Percentiles rank a stretch among this genome's conserved stretches.
Evolutionary conservation across 2,888 invertebrate species (phyloP).

Genomic region (Caradrina kadenii): DNA sequence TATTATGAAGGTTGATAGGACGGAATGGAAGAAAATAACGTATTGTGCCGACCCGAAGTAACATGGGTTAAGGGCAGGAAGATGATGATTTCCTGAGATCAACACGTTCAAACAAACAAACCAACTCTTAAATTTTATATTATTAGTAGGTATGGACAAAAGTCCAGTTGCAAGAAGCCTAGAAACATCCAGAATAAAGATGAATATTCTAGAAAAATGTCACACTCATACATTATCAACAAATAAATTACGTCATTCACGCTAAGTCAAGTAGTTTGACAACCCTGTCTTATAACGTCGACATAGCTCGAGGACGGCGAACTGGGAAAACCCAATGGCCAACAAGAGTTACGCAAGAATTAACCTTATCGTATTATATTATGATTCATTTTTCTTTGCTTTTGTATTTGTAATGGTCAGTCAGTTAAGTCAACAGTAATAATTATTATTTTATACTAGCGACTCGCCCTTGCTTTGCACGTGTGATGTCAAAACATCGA

Average conservation of each 20-base stretch:
- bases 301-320: slow-evolving; percentile 17
- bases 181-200: background rate
- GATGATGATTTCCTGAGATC: too few species aligned
- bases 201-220: slow-evolving; percentile 24
- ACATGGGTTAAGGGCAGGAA: too few species aligned
- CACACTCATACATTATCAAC: slow-evolving; percentile 20
- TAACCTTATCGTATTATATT: background rate
- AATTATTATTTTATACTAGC: background rate
- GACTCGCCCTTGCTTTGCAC: background rate
- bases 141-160: background rate
- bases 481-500: too few species aligned
- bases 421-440: slow-evolving; percentile 5
- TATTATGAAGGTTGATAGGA: too few species aligned
- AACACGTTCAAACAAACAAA: too few species aligned
- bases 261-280: slow-evolving; percentile 44
- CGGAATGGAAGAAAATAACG: too few species aligned
- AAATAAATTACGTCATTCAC: slow-evolving; percentile 35
- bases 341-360: slow-evolving; percentile 34
- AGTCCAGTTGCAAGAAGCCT: background rate
- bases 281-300: slow-evolving; percentile 57
- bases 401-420: slow-evolving; percentile 5
- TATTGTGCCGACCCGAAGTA: too few species aligned
- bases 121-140: too few species aligned
- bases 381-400: slow-evolving; percentile 37
- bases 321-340: slow-evolving; percentile 53